Evolutionary conservation across 2,888 invertebrate genomes (phyloP).

Genomic region (Zaprionus obscuricornis): DNA sequence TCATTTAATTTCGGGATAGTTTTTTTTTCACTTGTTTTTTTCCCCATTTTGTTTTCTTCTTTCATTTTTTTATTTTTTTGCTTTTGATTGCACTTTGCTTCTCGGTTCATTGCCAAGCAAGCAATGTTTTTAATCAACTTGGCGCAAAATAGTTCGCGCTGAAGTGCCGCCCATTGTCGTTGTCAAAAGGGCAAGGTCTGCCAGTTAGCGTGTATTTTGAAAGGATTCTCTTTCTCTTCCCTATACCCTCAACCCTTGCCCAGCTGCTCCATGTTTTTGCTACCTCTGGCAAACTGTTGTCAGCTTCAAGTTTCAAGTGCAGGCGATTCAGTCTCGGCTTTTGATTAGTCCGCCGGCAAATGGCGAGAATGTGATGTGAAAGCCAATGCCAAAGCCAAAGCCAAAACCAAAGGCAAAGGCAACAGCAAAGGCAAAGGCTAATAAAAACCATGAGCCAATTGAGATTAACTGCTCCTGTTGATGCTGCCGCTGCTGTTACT

Average conservation of each 20-base stretch:
- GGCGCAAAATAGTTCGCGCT: conserved; percentile 63
- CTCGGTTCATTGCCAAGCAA: conserved; percentile 55
- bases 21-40: conserved; percentile 23
- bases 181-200: conserved; percentile 43
- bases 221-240: conserved; percentile 15
- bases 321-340: conserved; percentile 15
- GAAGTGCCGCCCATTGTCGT: conserved; percentile 45
- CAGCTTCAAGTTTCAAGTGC: conserved; percentile 42
- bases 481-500: neutral
- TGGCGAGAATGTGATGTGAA: conserved; percentile 27
- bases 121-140: conserved; percentile 74
- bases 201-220: too few species aligned
- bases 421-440: too few species aligned
- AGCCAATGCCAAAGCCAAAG: too few species aligned
- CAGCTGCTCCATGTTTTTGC: too few species aligned
- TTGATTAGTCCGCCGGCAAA: conserved; percentile 40
- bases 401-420: too few species aligned
- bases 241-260: neutral
- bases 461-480: conserved; percentile 44
- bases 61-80: too few species aligned
- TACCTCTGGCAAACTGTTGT: too few species aligned
- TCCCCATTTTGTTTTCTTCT: too few species aligned
- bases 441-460: conserved; percentile 41
- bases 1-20: conserved; percentile 64
- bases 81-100: conserved; percentile 6